Base-by-base conservation (phyloP, 2,797 vertebrate species). In the Morelia viridis region DNA sequence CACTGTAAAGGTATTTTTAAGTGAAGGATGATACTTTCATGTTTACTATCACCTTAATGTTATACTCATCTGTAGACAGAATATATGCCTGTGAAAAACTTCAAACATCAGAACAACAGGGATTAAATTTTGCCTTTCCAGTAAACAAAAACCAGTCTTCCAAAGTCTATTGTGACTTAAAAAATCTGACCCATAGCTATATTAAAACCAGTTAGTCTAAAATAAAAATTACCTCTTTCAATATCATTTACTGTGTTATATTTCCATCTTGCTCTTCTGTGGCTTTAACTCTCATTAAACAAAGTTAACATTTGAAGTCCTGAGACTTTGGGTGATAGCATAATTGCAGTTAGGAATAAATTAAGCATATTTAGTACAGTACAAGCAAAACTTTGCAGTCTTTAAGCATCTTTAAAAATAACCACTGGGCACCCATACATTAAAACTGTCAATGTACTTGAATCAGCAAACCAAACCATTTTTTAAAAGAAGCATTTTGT, bases 341-440 rank as follows among this genome's bases (percentile, higher is more conserved):
- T 95, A 76, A 89, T 94, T 95, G 88, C 94, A 95, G 94, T 96
- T 96, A 95, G 95, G 92, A 94, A 91, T 96, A 96, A 96, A 90
- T 94, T 64, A 6, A 96, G 84, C 46, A 91, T 93, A 94, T 90
- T 94, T 26, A 89, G 93, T 94, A 94, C 26, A 91, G 93, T 94
- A 94, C 96, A 96, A 96, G 90, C 65, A 64, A 95, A 97, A 95
- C 68, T 85, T 93, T 95, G 71, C 84, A 71, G 41, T 83, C 87
- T 53, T 95, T 95, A 95, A 97, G 89, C 28, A 90, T 58, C 60
- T 95, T 94, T 93, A 94, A 92, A 91, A 96, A 95, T 93, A 96
- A 94, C 87, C 31, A 90, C 6, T 93, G 88, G 71, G 35, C 92
- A 96, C 93, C 85, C 31, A 94, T 93, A 95, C 93, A 94, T 95